Evolutionary conservation across 2,888 invertebrate genomes (phyloP).

Genomic region (Hybos culiciformis): DNA sequence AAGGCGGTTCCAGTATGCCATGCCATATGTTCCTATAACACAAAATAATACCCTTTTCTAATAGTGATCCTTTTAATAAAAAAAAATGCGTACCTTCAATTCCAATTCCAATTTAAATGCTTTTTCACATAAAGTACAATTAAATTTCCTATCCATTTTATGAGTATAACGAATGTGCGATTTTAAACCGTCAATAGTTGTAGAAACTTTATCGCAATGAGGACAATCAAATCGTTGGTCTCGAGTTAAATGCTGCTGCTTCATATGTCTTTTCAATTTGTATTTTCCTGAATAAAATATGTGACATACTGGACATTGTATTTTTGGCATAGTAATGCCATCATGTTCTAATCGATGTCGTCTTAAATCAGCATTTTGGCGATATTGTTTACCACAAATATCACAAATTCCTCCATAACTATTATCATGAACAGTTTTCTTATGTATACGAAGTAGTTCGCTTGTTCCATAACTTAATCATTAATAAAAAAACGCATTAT

Average conservation of each 20-base stretch:
- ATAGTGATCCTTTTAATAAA: neutral
- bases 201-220: constrained; percentile 29
- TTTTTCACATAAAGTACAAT: constrained; percentile 30
- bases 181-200: constrained; percentile 29
- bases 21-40: constrained; percentile 31
- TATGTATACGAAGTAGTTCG: constrained; percentile 25
- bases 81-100: constrained; percentile 21
- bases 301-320: constrained; percentile 31
- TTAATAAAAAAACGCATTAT: neutral
- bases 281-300: constrained; percentile 20
- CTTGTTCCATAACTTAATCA: constrained; percentile 25
- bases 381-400: constrained; percentile 32
- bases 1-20: constrained; percentile 33
- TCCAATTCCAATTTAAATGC: constrained; percentile 31
- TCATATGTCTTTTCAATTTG: constrained; percentile 24
- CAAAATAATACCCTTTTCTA: constrained; percentile 1
- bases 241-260: constrained; percentile 26
- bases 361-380: constrained; percentile 27
- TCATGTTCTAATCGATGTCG: constrained; percentile 29
- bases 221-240: constrained; percentile 25
- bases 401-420: constrained; percentile 31
- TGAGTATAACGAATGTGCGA: constrained; percentile 33
- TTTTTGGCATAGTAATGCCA: constrained; percentile 26
- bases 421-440: constrained; percentile 25
- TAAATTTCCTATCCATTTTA: constrained; percentile 21